Percentiles rank a stretch among this genome's conserved stretches.
Evolutionary conservation across 2,113 vertebrate species (phyloP).

Genomic region (Dicrurus megarhynchus): DNA sequence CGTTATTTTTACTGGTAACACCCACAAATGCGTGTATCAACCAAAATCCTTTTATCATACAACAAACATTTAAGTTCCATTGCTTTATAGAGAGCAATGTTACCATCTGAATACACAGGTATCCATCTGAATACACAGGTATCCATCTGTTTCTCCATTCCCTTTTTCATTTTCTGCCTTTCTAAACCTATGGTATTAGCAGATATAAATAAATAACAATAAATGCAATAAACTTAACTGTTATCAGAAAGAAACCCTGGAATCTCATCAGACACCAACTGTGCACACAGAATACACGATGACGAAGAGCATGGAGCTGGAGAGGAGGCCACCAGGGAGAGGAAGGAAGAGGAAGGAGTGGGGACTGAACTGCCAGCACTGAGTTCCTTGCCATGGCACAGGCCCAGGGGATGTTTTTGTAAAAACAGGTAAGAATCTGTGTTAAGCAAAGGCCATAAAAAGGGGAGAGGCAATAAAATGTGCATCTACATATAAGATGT

Average conservation of each 20-base stretch:
- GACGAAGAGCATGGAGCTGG: accelerated
- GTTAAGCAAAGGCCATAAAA: neutral
- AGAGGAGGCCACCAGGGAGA: neutral
- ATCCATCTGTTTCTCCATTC: neutral
- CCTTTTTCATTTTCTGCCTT: neutral
- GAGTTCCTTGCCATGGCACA: accelerated
- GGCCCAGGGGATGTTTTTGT: neutral
- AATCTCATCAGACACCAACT: neutral
- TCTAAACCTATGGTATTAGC: neutral
- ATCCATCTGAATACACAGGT: neutral
- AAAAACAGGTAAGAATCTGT: neutral
- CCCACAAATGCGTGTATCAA: neutral
- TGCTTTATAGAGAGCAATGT: neutral
- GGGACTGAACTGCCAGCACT: accelerated
- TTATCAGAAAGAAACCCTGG: neutral
- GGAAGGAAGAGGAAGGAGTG: neutral
- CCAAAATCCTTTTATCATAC: neutral
- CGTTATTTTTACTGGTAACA: neutral
- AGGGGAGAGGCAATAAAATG: neutral
- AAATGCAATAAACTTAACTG: neutral
- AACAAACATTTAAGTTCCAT: neutral
- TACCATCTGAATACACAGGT: neutral
- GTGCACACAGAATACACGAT: neutral
- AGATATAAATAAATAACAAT: neutral
- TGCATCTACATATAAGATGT: accelerated